Percentiles rank a stretch among this genome's conserved stretches.
phyloP scores from a whole-genome alignment of 2,113 vertebrate genomes.

The Sorex fumeus region DNA sequence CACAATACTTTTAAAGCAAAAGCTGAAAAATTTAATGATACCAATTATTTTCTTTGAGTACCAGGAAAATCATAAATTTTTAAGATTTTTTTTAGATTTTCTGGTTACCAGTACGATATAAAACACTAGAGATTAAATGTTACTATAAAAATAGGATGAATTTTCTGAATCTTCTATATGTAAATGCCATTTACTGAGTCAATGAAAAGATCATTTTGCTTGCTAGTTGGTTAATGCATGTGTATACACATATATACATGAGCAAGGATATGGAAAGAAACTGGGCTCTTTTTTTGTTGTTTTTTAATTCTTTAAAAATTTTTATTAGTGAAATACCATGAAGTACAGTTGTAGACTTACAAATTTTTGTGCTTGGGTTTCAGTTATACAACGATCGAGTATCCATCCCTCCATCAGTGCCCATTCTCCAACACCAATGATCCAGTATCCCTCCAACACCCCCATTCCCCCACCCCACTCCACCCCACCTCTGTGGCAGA shows the following conservation, averaged over 20 bases:
- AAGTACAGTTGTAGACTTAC: too few species aligned
- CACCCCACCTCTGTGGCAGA: too few species aligned
- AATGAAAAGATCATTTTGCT: not conserved
- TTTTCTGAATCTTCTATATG: constrained; percentile 39
- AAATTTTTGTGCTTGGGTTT: too few species aligned
- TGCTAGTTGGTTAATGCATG: not conserved
- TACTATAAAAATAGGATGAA: not conserved
- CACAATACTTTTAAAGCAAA: constrained; percentile 15
- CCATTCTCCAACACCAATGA: too few species aligned
- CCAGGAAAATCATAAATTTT: constrained; percentile 5
- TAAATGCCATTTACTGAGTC: not conserved
- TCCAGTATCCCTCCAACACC: too few species aligned
- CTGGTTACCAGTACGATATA: not conserved
- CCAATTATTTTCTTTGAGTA: constrained; percentile 6
- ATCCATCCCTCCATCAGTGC: too few species aligned
- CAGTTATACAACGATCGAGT: too few species aligned
- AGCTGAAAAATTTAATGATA: not conserved
- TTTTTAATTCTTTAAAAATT: too few species aligned
- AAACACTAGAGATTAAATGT: constrained; percentile 59
- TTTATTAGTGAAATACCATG: too few species aligned
- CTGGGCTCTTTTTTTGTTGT: too few species aligned
- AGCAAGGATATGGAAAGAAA: not conserved
- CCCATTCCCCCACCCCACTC: too few species aligned
- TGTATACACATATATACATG: not conserved
- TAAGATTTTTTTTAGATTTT: not conserved